Conservation (phyloP, 2,888 invertebrate genomes). For the Spodoptera exigua region DNA sequence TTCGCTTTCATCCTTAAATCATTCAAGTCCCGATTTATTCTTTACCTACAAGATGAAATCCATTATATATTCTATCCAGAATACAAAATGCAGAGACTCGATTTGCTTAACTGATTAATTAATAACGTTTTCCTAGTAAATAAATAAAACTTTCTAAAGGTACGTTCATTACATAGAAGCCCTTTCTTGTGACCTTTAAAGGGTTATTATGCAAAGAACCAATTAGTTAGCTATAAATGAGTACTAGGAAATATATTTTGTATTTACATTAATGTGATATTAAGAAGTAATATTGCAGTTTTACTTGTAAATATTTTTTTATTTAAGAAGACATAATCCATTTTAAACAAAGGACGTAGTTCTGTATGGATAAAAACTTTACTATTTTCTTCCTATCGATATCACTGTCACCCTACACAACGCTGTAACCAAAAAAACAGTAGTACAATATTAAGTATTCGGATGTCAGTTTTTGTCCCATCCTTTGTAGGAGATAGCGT, state of each 20-base stretch:
- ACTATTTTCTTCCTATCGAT: background rate
- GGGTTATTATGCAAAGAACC: conserved; percentile 34
- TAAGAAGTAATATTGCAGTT: conserved; percentile 19
- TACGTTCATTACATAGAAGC: conserved; percentile 4
- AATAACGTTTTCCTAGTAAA: no score
- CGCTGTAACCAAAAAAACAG: conserved; percentile 70
- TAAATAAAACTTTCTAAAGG: conserved; percentile 26
- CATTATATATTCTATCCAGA: no score
- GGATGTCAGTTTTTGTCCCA: conserved; percentile 71
- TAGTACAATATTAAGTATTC: conserved; percentile 70
- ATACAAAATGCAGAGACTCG: no score
- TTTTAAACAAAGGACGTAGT: background rate
- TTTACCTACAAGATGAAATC: no score
- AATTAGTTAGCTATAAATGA: conserved; percentile 21
- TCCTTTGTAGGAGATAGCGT: conserved; percentile 56
- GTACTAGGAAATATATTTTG: conserved; percentile 16
- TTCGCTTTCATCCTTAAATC: no score
- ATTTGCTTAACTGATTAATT: no score
- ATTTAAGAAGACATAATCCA: no score
- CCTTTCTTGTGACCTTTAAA: conserved; percentile 28
- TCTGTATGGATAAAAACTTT: background rate
- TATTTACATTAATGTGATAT: conserved; percentile 24
- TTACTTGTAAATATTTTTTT: background rate
- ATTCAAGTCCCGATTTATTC: no score
- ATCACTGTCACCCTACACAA: conserved; percentile 57